Conservation (phyloP, 2,113 vertebrate genomes). For the Corapipo altera region DNA sequence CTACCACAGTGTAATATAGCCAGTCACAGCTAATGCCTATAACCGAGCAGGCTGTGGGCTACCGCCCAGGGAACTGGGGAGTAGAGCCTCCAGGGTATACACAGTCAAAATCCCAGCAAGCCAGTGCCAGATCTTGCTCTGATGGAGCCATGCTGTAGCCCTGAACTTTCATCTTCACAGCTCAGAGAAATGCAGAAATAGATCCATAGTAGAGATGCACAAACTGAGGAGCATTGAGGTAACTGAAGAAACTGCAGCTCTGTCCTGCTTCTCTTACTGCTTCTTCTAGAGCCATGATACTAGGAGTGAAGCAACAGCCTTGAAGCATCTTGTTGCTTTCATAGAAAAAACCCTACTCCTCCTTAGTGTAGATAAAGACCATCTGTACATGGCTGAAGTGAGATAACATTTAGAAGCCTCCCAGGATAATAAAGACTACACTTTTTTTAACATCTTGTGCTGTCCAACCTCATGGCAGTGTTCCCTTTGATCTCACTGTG, state of each 20-base stretch:
- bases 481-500: background rate
- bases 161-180: background rate
- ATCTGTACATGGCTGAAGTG: background rate
- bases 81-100: background rate
- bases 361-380: background rate
- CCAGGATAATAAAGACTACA: background rate
- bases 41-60: background rate
- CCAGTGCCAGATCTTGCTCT: background rate
- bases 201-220: background rate
- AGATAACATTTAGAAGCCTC: background rate
- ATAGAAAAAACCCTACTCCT: background rate
- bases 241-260: background rate
- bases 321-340: background rate
- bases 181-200: background rate
- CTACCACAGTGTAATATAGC: fast-evolving
- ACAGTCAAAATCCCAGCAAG: background rate
- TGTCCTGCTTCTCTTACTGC: background rate
- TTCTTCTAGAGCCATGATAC: background rate
- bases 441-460: background rate
- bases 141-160: background rate
- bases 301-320: background rate
- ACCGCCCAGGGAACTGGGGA: background rate
- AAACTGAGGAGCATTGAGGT: background rate
- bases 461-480: background rate
- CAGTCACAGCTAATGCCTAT: background rate